phyloP scores from a whole-genome alignment of 2,888 invertebrate species.

The Mamestra brassicae region DNA sequence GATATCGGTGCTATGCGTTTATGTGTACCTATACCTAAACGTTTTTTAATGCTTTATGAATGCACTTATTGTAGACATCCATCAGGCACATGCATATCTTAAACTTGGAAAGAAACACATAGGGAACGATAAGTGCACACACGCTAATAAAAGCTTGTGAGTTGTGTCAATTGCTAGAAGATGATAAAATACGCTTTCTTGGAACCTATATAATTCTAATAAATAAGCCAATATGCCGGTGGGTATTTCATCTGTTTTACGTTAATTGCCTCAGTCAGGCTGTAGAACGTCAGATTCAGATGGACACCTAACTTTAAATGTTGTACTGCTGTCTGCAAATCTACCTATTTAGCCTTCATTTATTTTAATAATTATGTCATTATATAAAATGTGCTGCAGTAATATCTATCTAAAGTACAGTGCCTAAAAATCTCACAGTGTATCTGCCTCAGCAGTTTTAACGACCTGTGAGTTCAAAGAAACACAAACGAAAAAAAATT shows the following conservation, averaged over 20 bases:
- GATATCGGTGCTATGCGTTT: constrained; percentile 71
- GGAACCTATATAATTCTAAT: not conserved
- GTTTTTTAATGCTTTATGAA: constrained; percentile 3
- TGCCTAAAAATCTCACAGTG: too few relatives aligned
- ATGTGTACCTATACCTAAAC: not conserved
- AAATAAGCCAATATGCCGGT: not conserved
- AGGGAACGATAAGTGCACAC: not conserved
- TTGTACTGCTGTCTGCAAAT: too few relatives aligned
- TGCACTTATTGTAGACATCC: not conserved
- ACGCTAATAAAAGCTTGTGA: not conserved
- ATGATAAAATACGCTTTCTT: constrained; percentile 21
- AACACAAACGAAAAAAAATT: too few relatives aligned
- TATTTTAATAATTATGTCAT: too few relatives aligned
- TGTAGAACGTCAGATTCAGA: not conserved
- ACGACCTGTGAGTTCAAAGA: too few relatives aligned
- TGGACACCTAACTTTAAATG: not conserved
- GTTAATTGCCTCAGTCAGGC: too few relatives aligned
- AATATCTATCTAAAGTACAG: too few relatives aligned
- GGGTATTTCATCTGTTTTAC: not conserved
- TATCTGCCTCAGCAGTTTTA: too few relatives aligned
- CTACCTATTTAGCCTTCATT: too few relatives aligned
- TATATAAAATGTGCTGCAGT: too few relatives aligned
- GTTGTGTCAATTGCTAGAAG: constrained; percentile 6
- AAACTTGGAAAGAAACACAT: not conserved
- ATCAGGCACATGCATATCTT: not conserved